phyloP scores from a whole-genome alignment of 2,113 vertebrate species.

The Taxidea taxus region DNA sequence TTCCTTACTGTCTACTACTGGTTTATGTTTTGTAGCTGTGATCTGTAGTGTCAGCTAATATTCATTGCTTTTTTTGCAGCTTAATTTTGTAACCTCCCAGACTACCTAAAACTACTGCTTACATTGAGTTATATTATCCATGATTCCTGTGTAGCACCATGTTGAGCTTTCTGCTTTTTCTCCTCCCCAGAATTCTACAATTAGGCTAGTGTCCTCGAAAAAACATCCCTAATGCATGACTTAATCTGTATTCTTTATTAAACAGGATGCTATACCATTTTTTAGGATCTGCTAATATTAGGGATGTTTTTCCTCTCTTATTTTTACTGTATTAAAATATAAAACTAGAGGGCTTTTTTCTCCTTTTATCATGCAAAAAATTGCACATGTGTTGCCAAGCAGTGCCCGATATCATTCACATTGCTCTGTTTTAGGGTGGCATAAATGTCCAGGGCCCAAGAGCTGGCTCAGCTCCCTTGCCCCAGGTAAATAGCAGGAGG shows the following conservation, averaged over 20 bases:
- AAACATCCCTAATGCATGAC: background rate
- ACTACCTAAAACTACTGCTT: background rate
- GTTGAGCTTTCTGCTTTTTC: background rate
- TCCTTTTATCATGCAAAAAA: background rate
- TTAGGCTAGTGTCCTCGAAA: background rate
- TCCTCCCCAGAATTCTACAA: background rate
- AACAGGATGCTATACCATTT: background rate
- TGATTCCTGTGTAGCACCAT: background rate
- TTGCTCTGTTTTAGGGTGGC: background rate
- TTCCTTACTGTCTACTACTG: background rate
- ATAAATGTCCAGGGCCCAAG: background rate
- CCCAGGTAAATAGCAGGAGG: background rate
- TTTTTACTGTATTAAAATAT: background rate
- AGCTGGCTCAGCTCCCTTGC: background rate
- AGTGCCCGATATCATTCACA: background rate
- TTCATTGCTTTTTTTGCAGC: background rate
- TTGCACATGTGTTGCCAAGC: background rate
- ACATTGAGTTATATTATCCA: background rate
- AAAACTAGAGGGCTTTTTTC: background rate
- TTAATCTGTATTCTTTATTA: background rate
- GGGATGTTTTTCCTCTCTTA: background rate
- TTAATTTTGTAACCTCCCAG: conserved; percentile 7
- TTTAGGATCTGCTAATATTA: background rate
- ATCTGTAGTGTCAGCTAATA: background rate
- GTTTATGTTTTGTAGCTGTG: background rate